These are phyloP conservation scores for Phocoena sinus DNA, from an alignment of 2,113 vertebrate species.

Conservation along the genomic window DNA sequence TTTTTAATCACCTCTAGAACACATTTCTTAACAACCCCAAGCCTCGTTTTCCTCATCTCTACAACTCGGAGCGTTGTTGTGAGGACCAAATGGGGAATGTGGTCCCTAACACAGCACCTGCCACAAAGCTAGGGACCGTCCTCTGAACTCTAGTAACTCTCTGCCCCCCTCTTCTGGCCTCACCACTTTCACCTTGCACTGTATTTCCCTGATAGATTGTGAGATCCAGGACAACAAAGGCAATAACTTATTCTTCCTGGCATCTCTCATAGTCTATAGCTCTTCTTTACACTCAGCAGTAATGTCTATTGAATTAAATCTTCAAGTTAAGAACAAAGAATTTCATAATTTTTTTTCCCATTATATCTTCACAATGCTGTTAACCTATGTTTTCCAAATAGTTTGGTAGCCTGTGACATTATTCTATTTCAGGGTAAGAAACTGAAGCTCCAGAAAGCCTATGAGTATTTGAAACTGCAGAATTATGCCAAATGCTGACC, in stretches of 20 bases:
- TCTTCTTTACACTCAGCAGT: background rate
- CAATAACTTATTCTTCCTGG: background rate
- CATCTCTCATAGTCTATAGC: background rate
- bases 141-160: background rate
- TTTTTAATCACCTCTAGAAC: background rate
- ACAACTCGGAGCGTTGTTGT: background rate
- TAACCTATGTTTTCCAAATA: background rate
- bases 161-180: fast-evolving
- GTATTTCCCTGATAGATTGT: background rate
- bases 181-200: background rate
- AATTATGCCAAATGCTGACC: background rate
- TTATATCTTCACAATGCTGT: background rate
- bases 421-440: background rate
- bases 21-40: background rate
- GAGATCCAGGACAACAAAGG: background rate
- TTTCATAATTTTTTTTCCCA: background rate
- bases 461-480: background rate
- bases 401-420: background rate
- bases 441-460: background rate
- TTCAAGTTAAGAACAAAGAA: background rate
- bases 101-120: background rate
- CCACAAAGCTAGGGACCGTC: no score
- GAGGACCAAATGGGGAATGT: background rate
- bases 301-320: background rate
- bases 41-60: background rate